Percentiles rank a stretch among this genome's conserved stretches.
phyloP scores from a whole-genome alignment of 2,113 vertebrate genomes.

The Salvator merianae region DNA sequence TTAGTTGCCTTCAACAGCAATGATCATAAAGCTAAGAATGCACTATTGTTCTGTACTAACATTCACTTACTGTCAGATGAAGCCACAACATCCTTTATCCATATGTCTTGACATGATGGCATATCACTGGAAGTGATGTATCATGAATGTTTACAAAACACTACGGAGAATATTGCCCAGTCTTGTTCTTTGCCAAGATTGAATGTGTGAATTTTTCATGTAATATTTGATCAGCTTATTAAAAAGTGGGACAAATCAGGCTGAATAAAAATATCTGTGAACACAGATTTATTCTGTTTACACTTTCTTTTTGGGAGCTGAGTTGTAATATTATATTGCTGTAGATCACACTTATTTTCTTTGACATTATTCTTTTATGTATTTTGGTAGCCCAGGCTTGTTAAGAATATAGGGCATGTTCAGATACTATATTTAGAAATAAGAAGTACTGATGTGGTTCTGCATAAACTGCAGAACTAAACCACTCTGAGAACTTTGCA shows the following conservation, averaged over 20 bases:
- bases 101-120: not conserved
- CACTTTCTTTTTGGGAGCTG: not conserved
- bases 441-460: constrained; percentile 3
- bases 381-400: constrained; percentile 57
- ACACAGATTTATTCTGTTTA: not conserved
- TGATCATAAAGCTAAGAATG: no score
- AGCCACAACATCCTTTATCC: not conserved
- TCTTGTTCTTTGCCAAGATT: not conserved
- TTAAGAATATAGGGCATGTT: not conserved
- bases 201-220: not conserved
- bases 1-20: no score
- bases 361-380: constrained; percentile 43
- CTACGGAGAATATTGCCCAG: not conserved
- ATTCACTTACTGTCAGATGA: not conserved
- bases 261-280: constrained; percentile 25
- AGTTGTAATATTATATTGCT: not conserved
- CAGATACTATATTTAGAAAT: constrained; percentile 56
- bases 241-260: not conserved
- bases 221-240: not conserved
- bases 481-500: constrained; percentile 53
- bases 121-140: not conserved
- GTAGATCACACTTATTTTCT: not conserved
- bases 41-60: not conserved
- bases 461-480: constrained; percentile 37
- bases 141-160: not conserved